Conservation (phyloP, 2,888 invertebrate species). For the Archips xylosteana region DNA sequence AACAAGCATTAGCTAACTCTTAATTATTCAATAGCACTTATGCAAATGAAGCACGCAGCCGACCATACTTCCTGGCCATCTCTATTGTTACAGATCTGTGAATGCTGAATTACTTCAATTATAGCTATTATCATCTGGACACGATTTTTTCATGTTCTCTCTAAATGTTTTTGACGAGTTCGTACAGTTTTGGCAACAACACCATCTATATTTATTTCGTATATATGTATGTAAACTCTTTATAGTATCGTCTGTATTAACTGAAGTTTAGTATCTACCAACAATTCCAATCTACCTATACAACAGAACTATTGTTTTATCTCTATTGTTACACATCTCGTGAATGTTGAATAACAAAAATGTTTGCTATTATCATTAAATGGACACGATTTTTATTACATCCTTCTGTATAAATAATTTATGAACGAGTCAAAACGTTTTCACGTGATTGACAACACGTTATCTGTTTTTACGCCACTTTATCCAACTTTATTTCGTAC, state of each 20-base stretch:
- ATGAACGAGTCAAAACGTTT: too few species aligned
- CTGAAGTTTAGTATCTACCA: too few species aligned
- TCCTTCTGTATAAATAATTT: too few species aligned
- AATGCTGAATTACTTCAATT: slow-evolving; percentile 18
- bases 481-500: neutral
- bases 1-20: slow-evolving; percentile 36
- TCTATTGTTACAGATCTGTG: slow-evolving; percentile 21
- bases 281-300: too few species aligned
- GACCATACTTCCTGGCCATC: slow-evolving; percentile 28
- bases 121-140: slow-evolving; percentile 27
- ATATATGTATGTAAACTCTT: neutral
- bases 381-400: too few species aligned
- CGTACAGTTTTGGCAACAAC: neutral
- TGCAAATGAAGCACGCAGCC: slow-evolving; percentile 36
- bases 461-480: too few species aligned
- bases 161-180: neutral
- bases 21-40: slow-evolving; percentile 32
- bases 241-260: too few species aligned
- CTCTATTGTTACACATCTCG: slow-evolving; percentile 8
- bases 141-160: slow-evolving; percentile 18
- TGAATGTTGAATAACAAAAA: neutral
- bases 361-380: neutral
- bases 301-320: neutral
- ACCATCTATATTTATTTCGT: neutral
- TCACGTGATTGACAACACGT: too few species aligned